Evolutionary conservation across 2,113 vertebrate genomes (phyloP), one percentile per base, ranked within the genome.

Genomic region (Calyptomena viridis): DNA sequence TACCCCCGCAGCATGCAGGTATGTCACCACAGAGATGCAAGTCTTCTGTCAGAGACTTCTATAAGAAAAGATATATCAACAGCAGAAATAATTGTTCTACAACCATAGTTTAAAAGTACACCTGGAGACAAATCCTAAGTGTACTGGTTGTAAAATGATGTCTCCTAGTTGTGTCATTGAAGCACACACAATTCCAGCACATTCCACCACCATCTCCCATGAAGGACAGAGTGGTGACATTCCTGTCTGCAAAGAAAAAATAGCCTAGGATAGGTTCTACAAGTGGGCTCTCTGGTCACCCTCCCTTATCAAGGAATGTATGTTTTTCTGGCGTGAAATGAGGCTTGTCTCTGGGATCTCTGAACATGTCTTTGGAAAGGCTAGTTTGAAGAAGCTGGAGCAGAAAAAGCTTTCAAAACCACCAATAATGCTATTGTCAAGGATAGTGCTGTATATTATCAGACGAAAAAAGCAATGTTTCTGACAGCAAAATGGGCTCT

Each of bases 401-500:
- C 5, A 76, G 37, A 68, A 73, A 78, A 75, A 62, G 22, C 64
- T 80, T 87, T 86, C 49, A 35, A 39, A 88, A 83, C 15, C 30
- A 64, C 35, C 4, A 6, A 64, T 62, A 69, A 69, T 62, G 44
- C n/a, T 50, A 33, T 86, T 72, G 44, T 77, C n/a, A 58, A 39
- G 39, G 53, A 81, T 76, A 82, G 52, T 80, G 46, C 66, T 84
- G 35, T 76, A 53, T 83, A 62, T 50, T 79, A 27, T 47, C n/a
- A 84, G 53, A 81, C 15, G 0, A 0, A 75, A 94, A 91, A 93
- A 64, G 62, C 56, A 89, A 37, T 25, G 47, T 27, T 93, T 84
- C 60, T 94, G 74, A 94, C 81, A 95, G 67, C 11, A 73, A 82
- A 93, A 95, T 42, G 52, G 90, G 46, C 37, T 94, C 68, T 91